These are phyloP conservation scores for Melipona quadrifasciata DNA, from an alignment of 1,140 invertebrate species.

Conservation along the genomic window DNA sequence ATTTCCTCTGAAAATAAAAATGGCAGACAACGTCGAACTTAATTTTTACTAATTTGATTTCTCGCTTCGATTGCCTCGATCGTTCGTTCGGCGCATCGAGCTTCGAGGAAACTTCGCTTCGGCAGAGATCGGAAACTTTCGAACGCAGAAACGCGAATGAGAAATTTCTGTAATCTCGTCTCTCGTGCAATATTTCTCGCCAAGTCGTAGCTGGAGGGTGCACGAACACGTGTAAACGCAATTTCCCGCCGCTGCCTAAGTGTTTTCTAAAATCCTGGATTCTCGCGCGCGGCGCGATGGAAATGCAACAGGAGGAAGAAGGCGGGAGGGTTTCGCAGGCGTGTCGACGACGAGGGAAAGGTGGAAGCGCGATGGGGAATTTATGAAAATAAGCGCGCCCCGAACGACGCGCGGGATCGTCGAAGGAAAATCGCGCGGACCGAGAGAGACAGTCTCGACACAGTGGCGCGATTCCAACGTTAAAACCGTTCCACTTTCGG, in stretches of 20 bases:
- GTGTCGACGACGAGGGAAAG: no score
- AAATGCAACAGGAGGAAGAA: not conserved
- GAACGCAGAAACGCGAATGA: not conserved
- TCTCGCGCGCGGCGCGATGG: not conserved
- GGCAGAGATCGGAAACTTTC: not conserved
- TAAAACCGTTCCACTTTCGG: not conserved
- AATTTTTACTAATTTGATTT: not conserved
- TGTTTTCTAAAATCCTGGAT: not conserved
- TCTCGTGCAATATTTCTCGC: not conserved
- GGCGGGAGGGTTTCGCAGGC: not conserved
- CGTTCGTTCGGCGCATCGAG: not conserved
- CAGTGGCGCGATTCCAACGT: not conserved
- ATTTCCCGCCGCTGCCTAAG: slow-evolving; percentile 1
- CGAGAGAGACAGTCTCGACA: not conserved
- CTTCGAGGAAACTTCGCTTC: not conserved
- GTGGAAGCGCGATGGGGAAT: not conserved
- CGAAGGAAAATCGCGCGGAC: not conserved
- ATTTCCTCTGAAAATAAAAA: not conserved
- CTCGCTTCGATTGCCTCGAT: not conserved
- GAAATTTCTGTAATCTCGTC: slow-evolving; percentile 3
- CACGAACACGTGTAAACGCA: slow-evolving; percentile 12
- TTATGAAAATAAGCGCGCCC: not conserved
- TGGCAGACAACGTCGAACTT: not conserved
- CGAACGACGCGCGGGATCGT: not conserved
- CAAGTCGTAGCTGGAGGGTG: not conserved